Base-by-base conservation (phyloP, 2,797 vertebrate species). In the Monodelphis domestica region DNA sequence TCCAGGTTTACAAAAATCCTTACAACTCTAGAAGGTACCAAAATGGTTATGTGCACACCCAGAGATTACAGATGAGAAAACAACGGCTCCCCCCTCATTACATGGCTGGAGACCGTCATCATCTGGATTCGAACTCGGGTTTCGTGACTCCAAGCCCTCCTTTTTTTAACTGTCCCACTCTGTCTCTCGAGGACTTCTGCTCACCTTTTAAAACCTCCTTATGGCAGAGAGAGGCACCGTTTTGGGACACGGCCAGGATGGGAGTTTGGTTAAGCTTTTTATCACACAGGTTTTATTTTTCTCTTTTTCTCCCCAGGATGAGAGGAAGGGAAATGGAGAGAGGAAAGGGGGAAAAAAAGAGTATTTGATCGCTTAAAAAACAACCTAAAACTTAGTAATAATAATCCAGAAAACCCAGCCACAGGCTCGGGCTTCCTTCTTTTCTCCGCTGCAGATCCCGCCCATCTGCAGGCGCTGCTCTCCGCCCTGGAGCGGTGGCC, bases 361-460 rank as follows among this genome's bases (percentile, higher is more conserved):
- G 28, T 50, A 10, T 1, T 50, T 84, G 38, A 11, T 84, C 84
- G 84, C 26, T 50, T 38, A n/a, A n/a, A n/a, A n/a, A n/a, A n/a
- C n/a, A n/a, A n/a, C n/a, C n/a, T n/a, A n/a, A n/a, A n/a, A n/a
- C n/a, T 84, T n/a, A n/a, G n/a, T n/a, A n/a, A n/a, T n/a, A n/a
- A n/a, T n/a, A n/a, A n/a, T n/a, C n/a, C n/a, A n/a, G n/a, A n/a
- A n/a, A n/a, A n/a, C n/a, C n/a, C n/a, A n/a, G 51, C 12, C 29
- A 53, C 26, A 50, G 38, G 17, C 38, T 26, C 84, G n/a, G n/a
- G 45, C 38, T 84, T 84, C 0, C 30, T n/a, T 21, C 2, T 6
- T 30, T 53, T 87, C 38, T 24, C n/a, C 24, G 50, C 24, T 84
- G 55, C 89, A 97, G 97, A n/a, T n/a, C 91, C 93, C 30, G 93